Evolutionary conservation across 1,140 invertebrate genomes (phyloP), one percentile per base, ranked within the genome.

Genomic region (Vanessa atalanta): DNA sequence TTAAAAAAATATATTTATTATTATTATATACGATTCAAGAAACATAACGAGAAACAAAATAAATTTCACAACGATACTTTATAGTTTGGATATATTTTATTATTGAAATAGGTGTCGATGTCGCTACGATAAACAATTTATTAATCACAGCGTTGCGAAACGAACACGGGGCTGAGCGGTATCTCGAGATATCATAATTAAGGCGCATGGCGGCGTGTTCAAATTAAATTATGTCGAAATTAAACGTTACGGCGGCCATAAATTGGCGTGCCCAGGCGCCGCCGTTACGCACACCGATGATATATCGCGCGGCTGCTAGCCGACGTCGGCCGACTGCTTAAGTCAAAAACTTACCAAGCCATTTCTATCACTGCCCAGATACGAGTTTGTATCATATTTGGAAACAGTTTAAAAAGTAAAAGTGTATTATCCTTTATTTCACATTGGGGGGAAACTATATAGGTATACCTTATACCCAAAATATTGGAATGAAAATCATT

Each of bases 221-320:
- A 88, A 89, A 89, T 89, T 89, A 89, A 92, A 87, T 90, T 92
- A 92, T 89, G 87, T 88, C 80, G 75, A 83, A 88, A 88, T 90
- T 84, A 92, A 90, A 89, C 77, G 82, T 89, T 87, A 90, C 79
- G 81, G 87, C 78, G 67, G 82, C 74, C 64, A 83, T 92, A 92
- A 92, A 90, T 89, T 81, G 78, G 70, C 77, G 63, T 77, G 82
- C 83, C 83, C 85, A 82, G 81, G 89, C 88, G 88, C 88, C 85
- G 87, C 83, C 71, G 86, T 88, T 88, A 88, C 88, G 87, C 87
- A 78, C 69, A 68, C 74, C 67, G 43, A 55, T 81, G 85, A 87
- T 85, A 78, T 81, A 87, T 84, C 75, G 82, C 31, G 73, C 68
- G 66, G 70, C 82, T 75, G 72, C 82, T 85, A 81, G 79, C 53